Evolutionary conservation across 2,113 vertebrate genomes (phyloP), one percentile per base, ranked within the genome.

Genomic region (Percina caprodes): DNA sequence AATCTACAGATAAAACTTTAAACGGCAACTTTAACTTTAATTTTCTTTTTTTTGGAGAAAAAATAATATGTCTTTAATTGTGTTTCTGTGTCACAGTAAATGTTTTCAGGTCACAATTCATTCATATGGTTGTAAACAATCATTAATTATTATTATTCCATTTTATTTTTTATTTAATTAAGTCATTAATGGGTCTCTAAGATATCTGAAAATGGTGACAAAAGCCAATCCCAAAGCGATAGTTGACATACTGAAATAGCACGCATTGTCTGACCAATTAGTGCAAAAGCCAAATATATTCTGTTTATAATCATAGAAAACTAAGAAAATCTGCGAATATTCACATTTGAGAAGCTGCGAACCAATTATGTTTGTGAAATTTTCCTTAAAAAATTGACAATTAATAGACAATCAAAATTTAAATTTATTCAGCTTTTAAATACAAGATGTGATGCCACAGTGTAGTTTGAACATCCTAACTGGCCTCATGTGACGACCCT

Each of bases 401-500:
- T 60, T 24, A 42, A 19, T 30, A 16, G 13, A 61, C 1, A 2
- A 30, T 49, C 4, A 33, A 18, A 35, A 61, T 35, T 5, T 30
- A 18, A 1, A 7, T 6, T 26, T 19, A 1, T 11, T 6, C 9
- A 49, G 11, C 51, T 68, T 8, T 60, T 3, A 75, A 67, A 52
- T 7, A 46, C 3, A 45, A 12, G 10, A 2, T 60, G 21, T 74
- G 54, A 54, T 3, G 6, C 42, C 12, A 59, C 45, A 61, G n/a
- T 60, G n/a, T 26, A 2, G 8, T 10, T 56, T 18, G 61, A 55
- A 67, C 59, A 52, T 72, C 55, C 56, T 14, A 73, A 66, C 13
- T 15, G 51, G 19, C 68, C 54, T 79, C 59, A 0, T 88, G 39
- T 42, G 39, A 42, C 11, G 86, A 92, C 91, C 86, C 71, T 4